Percentiles rank a stretch among this genome's conserved stretches.
phyloP scores from a whole-genome alignment of 1,140 invertebrate genomes.

The Stegodyphus mimosarum region DNA sequence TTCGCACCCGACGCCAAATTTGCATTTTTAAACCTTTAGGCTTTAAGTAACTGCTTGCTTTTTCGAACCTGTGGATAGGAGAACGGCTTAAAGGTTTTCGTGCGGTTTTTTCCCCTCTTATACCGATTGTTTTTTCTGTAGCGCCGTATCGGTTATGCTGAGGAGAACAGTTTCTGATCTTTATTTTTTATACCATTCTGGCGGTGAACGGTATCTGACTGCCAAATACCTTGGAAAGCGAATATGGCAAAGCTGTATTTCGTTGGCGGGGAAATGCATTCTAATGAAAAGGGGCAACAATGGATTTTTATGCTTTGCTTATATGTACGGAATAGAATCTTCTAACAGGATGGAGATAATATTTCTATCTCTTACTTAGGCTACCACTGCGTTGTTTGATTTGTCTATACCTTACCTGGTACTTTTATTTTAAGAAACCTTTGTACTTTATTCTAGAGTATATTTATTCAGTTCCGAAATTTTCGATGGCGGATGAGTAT shows the following conservation, averaged over 20 bases:
- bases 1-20: slow-evolving; percentile 32
- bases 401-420: too few species aligned
- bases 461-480: too few species aligned
- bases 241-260: slow-evolving; percentile 21
- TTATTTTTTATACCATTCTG: not conserved
- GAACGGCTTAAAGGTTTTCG: slow-evolving; percentile 51
- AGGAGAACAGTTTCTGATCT: slow-evolving; percentile 14
- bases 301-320: not conserved
- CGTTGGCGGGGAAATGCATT: not conserved
- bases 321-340: too few species aligned
- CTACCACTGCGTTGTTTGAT: too few species aligned
- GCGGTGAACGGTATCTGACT: slow-evolving; percentile 24
- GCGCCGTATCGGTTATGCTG: slow-evolving; percentile 27
- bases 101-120: slow-evolving; percentile 14
- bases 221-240: slow-evolving; percentile 22
- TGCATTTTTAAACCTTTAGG: slow-evolving; percentile 60
- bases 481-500: too few species aligned
- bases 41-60: slow-evolving; percentile 58
- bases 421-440: too few species aligned
- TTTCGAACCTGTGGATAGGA: slow-evolving; percentile 55
- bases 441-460: too few species aligned
- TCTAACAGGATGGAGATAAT: too few species aligned
- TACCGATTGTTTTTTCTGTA: slow-evolving; percentile 19
- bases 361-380: too few species aligned
- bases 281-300: slow-evolving; percentile 45